These are phyloP conservation scores for Nephotettix cincticeps DNA, from an alignment of 1,140 invertebrate species.

Conservation along the genomic window DNA sequence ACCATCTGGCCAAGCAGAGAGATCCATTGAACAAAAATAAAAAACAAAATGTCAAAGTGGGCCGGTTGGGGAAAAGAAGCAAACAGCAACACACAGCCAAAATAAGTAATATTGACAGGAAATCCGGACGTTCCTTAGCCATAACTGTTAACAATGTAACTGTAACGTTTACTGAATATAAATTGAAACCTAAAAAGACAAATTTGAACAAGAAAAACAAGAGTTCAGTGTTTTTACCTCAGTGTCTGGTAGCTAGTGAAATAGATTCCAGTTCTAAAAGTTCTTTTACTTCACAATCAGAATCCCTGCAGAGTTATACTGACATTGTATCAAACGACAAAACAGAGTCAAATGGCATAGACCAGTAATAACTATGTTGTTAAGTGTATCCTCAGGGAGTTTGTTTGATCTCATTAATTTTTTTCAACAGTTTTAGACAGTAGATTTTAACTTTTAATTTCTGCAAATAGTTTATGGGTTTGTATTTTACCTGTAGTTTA, in stretches of 20 bases:
- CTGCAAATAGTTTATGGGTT: too few relatives aligned
- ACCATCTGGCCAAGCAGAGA: not conserved
- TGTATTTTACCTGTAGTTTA: too few relatives aligned
- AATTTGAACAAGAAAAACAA: not conserved
- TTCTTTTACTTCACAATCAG: conserved; percentile 10
- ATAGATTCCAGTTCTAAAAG: conserved; percentile 18
- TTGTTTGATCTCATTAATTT: not conserved
- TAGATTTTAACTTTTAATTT: too few relatives aligned
- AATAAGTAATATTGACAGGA: conserved; percentile 15
- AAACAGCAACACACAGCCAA: not conserved
- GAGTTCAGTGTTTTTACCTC: not conserved
- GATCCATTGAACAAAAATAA: not conserved
- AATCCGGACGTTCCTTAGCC: conserved; percentile 3
- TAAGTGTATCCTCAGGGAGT: not conserved
- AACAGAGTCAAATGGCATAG: not conserved
- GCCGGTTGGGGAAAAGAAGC: not conserved
- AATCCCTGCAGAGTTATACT: conserved; percentile 5
- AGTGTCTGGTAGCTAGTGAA: conserved; percentile 5
- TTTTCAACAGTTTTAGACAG: too few relatives aligned
- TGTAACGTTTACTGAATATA: conserved; percentile 15
- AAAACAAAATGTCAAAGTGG: not conserved
- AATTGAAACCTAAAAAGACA: conserved; percentile 23
- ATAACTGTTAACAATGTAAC: conserved; percentile 22
- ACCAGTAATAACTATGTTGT: not conserved
- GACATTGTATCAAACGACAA: conserved; percentile 1